phyloP scores from a whole-genome alignment of 35 echinoderm and acorn worm genomes.

The Strongylocentrotus purpuratus region DNA sequence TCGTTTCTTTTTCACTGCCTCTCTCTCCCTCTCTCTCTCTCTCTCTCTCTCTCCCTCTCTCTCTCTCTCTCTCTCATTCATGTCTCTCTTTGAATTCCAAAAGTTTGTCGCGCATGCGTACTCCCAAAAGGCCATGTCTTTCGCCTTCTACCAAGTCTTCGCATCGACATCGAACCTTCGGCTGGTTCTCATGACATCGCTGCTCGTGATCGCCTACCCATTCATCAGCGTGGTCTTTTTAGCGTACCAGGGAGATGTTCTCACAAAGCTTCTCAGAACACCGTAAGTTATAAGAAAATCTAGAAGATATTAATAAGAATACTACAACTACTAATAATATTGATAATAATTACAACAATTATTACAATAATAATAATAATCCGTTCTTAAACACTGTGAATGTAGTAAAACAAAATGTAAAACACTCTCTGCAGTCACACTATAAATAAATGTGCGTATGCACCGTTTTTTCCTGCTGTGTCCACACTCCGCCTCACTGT shows the following conservation, averaged over 20 bases:
- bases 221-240: neutral
- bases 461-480: no score
- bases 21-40: neutral
- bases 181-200: neutral
- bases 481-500: no score
- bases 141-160: neutral
- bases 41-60: neutral
- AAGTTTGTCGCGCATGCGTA: constrained; percentile 43
- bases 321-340: no score
- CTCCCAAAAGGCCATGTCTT: neutral
- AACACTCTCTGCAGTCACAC: no score
- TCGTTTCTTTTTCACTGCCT: neutral
- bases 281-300: neutral
- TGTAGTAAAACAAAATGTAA: no score
- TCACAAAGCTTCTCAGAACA: neutral
- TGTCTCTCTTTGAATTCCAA: neutral
- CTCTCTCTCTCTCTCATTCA: neutral
- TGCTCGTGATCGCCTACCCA: neutral
- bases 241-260: neutral
- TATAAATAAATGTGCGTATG: no score
- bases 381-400: no score
- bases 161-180: neutral
- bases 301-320: no score
- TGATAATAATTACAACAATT: no score
- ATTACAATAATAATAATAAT: no score